These are phyloP conservation scores for Bubo scandiacus DNA, from an alignment of 2,113 vertebrate genomes.

Conservation along the genomic window DNA sequence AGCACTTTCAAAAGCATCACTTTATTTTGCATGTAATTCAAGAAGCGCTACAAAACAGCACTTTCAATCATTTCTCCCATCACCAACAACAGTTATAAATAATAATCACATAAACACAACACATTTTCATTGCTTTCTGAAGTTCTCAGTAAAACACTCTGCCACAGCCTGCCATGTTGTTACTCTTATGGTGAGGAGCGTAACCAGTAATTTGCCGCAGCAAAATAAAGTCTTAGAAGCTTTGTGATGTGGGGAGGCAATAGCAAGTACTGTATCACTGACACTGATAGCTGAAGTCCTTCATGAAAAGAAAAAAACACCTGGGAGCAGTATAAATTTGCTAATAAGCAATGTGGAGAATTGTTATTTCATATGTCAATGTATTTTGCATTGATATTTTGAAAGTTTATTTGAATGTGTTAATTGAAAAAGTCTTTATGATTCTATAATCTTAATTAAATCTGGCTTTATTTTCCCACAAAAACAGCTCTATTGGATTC, in stretches of 20 bases:
- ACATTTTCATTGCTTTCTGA: background rate
- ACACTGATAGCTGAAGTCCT: background rate
- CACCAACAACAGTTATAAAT: constrained; percentile 23
- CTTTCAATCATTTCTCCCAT: constrained; percentile 23
- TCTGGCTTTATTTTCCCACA: constrained; percentile 63
- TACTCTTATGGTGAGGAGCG: background rate
- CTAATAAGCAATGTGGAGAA: background rate
- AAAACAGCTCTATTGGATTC: constrained; percentile 34
- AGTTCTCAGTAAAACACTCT: constrained; percentile 9
- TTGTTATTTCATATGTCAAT: constrained; percentile 31
- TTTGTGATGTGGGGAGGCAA: background rate
- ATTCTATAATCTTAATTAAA: constrained; percentile 54
- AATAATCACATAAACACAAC: background rate
- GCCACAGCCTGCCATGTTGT: background rate
- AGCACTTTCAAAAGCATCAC: constrained; percentile 41
- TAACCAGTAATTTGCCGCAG: background rate
- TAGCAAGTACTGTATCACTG: background rate
- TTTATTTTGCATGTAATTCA: background rate
- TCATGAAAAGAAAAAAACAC: background rate
- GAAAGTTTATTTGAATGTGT: constrained; percentile 49
- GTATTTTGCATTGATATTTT: constrained; percentile 53
- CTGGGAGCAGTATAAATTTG: background rate
- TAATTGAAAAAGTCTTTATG: constrained; percentile 32
- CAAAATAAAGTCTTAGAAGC: background rate
- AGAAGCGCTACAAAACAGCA: background rate